A percentile compares a stretch with the other conserved stretches of the same genome.
Evolutionary conservation across 2,888 invertebrate species (phyloP).

Genomic region (Aphidoletes aphidimyza): DNA sequence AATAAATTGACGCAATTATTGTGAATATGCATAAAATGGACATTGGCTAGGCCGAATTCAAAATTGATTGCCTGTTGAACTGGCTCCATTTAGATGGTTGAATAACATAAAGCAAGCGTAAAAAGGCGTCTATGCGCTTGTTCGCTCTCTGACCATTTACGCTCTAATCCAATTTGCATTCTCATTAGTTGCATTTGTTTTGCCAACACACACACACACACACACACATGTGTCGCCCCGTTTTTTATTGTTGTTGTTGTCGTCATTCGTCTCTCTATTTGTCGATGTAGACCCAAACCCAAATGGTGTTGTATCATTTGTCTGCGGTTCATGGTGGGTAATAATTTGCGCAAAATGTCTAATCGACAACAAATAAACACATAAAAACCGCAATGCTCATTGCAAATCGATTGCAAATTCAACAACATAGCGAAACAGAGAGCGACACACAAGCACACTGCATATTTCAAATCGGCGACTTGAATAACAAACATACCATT

Average conservation of each 20-base stretch:
- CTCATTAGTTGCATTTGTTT: conserved; percentile 4
- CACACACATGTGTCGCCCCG: too few species aligned
- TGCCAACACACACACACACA: too few species aligned
- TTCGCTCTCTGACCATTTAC: not conserved
- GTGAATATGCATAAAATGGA: not conserved
- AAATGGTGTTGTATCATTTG: conserved; percentile 17
- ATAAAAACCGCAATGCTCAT: conserved; percentile 43
- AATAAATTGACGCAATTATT: not conserved
- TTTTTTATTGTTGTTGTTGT: too few species aligned
- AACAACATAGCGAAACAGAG: too few species aligned
- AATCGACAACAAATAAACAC: conserved; percentile 42
- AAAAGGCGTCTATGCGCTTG: not conserved
- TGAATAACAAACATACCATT: conserved; percentile 31
- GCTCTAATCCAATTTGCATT: conserved; percentile 49
- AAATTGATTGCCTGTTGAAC: not conserved
- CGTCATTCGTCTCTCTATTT: not conserved
- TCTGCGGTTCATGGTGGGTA: conserved; percentile 27
- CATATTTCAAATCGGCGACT: conserved; percentile 45
- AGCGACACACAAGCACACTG: not conserved
- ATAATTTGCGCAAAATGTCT: conserved; percentile 38
- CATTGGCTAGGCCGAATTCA: not conserved
- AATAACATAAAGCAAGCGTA: not conserved
- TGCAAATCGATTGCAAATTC: not conserved
- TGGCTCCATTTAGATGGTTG: conserved; percentile 16
- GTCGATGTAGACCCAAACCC: not conserved